Conservation (phyloP, 2,888 invertebrate species). For the Punctoribates punctum region DNA sequence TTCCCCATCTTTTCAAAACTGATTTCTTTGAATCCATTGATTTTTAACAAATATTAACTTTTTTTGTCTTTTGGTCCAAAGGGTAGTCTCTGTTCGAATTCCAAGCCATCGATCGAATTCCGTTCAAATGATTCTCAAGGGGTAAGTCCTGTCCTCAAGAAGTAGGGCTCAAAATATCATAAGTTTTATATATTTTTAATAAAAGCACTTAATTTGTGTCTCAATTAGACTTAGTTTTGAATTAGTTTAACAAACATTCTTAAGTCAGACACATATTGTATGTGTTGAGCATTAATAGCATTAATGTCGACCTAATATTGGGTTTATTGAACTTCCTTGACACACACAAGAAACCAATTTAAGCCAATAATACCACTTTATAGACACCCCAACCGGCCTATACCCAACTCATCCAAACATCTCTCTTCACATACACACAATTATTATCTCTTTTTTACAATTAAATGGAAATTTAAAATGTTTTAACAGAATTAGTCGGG, state of each 20-base stretch:
- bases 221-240: no score
- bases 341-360: neutral
- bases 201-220: no score
- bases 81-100: slow-evolving; percentile 31
- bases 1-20: no score
- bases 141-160: slow-evolving; percentile 22
- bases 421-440: no score
- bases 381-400: no score
- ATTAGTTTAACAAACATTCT: no score
- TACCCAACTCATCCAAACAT: no score
- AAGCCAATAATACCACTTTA: no score
- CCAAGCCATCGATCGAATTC: slow-evolving; percentile 41
- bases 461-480: no score
- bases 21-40: neutral
- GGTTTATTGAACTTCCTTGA: slow-evolving; percentile 37
- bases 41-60: slow-evolving; percentile 17
- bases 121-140: slow-evolving; percentile 41
- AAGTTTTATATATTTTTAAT: no score
- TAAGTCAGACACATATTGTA: neutral
- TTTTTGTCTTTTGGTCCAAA: slow-evolving; percentile 4
- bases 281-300: slow-evolving; percentile 8
- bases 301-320: slow-evolving; percentile 14
- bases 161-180: neutral
- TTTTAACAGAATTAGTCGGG: no score
- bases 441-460: no score